Evolutionary conservation across 2,797 vertebrate genomes (phyloP).

Genomic region (Staurois parvus): DNA sequence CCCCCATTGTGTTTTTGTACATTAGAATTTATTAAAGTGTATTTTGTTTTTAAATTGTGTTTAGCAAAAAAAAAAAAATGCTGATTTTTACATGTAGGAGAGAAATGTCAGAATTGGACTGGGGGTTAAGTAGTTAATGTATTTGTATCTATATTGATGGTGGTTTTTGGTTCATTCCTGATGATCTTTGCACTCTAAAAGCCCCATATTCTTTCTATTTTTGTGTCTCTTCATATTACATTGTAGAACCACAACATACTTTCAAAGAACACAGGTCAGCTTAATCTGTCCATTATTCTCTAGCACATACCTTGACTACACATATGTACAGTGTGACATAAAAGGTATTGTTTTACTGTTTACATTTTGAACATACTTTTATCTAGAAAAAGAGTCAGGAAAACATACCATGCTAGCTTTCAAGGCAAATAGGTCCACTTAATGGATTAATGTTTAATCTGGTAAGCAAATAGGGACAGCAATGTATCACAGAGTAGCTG

Average conservation of each 20-base stretch:
- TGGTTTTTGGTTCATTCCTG: too few species aligned
- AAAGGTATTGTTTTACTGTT: not conserved
- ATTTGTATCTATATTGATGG: too few species aligned
- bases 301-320: not conserved
- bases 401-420: not conserved
- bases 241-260: not conserved
- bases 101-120: too few species aligned
- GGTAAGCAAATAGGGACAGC: not conserved
- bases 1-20: too few species aligned
- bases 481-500: not conserved
- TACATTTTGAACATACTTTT: not conserved
- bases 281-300: not conserved
- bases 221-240: not conserved
- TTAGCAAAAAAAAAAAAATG: too few species aligned
- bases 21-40: too few species aligned
- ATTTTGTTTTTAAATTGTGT: too few species aligned
- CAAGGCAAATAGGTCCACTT: not conserved
- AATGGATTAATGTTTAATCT: slow-evolving; percentile 5
- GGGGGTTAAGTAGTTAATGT: too few species aligned
- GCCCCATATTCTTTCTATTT: too few species aligned
- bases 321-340: not conserved
- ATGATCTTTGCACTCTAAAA: too few species aligned
- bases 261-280: not conserved
- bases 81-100: too few species aligned
- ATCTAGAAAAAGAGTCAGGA: not conserved